These are phyloP conservation scores for Oligia latruncula DNA, from an alignment of 2,888 invertebrate genomes.

Conservation along the genomic window DNA sequence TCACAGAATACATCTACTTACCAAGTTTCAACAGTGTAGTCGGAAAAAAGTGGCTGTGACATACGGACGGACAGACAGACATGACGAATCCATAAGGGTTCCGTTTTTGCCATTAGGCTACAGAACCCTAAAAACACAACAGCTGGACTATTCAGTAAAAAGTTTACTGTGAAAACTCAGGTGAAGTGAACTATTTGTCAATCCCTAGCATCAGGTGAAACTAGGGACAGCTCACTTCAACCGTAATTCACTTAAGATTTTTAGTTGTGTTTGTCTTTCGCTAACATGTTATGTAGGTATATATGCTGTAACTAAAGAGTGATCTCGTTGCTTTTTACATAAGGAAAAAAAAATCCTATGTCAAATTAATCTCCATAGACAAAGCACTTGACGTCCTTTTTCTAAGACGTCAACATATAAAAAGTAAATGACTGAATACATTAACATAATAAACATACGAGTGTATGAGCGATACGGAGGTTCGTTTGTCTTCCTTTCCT, in stretches of 20 bases:
- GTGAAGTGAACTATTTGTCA: not conserved
- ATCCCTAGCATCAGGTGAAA: not conserved
- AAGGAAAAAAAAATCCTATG: not conserved
- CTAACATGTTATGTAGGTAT: not conserved
- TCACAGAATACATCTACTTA: too few relatives aligned
- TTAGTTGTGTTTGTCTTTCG: not conserved
- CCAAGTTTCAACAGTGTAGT: too few relatives aligned
- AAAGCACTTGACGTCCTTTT: not conserved
- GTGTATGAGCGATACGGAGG: slow-evolving; percentile 28
- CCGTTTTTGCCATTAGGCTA: too few relatives aligned
- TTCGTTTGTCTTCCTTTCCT: slow-evolving; percentile 13
- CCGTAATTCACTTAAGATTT: not conserved
- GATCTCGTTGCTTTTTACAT: not conserved
- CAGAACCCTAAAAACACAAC: not conserved
- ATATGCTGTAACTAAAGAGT: not conserved
- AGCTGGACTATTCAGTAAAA: not conserved
- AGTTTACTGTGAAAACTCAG: not conserved
- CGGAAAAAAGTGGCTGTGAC: too few relatives aligned
- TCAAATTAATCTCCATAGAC: not conserved
- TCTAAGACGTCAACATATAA: slow-evolving; percentile 42
- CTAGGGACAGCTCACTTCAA: not conserved
- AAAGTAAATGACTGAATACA: slow-evolving; percentile 55
- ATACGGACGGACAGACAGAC: too few relatives aligned
- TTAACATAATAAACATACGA: slow-evolving; percentile 55
- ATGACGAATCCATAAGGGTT: too few relatives aligned